Evolutionary conservation across 2,888 invertebrate genomes (phyloP).

Genomic region (Andrena dorsata): DNA sequence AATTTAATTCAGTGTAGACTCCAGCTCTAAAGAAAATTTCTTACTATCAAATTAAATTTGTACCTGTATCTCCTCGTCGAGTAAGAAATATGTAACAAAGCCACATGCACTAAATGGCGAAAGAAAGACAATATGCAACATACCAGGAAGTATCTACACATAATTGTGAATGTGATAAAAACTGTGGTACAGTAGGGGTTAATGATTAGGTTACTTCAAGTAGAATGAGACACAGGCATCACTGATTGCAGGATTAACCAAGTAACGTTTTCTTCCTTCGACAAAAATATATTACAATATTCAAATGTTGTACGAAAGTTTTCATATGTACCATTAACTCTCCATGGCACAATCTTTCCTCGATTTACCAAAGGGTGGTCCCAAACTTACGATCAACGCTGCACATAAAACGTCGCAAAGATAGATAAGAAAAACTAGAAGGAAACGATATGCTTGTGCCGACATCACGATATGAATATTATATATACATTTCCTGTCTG

Average conservation of each 20-base stretch:
- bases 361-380: conserved; percentile 1
- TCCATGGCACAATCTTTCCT: not conserved
- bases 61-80: not conserved
- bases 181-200: not conserved
- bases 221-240: not conserved
- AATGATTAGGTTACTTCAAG: not conserved
- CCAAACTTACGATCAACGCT: conserved; percentile 37
- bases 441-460: conserved; percentile 52
- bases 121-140: conserved; percentile 2
- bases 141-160: not conserved
- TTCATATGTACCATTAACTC: not conserved
- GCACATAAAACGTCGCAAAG: conserved; percentile 34
- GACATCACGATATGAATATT: conserved; percentile 48
- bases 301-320: not conserved
- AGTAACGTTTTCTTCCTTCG: not conserved
- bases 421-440: conserved; percentile 45
- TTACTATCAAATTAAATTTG: not conserved
- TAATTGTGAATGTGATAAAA: not conserved
- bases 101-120: conserved; percentile 1
- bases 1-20: too few relatives aligned
- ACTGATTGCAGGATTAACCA: not conserved
- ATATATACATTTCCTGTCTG: conserved; percentile 20
- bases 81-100: not conserved
- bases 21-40: too few relatives aligned
- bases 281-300: not conserved